Evolutionary conservation across 2,888 invertebrate genomes (phyloP).

Genomic region (Lasioglossum figueresi): DNA sequence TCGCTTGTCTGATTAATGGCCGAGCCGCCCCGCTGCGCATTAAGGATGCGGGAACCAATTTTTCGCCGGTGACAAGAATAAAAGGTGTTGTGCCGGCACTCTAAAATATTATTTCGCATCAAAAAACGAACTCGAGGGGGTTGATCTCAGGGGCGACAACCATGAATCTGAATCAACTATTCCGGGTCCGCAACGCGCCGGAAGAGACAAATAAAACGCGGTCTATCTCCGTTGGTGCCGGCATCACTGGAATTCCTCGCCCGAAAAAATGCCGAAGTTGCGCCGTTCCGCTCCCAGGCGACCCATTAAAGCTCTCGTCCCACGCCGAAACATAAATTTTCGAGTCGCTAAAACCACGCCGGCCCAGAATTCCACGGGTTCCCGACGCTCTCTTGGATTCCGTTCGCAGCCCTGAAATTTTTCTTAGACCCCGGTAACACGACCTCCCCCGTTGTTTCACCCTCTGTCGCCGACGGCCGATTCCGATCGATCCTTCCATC

Average conservation of each 20-base stretch:
- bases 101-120: neutral
- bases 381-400: neutral
- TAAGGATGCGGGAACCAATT: neutral
- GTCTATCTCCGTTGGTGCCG: neutral
- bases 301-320: neutral
- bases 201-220: neutral
- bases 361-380: neutral
- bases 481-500: slow-evolving; percentile 4
- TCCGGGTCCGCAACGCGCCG: neutral
- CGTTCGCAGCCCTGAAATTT: neutral
- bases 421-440: neutral
- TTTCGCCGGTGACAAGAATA: neutral
- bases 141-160: neutral
- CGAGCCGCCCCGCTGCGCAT: neutral
- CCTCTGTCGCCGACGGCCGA: slow-evolving; percentile 12
- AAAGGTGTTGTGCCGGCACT: neutral
- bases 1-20: neutral
- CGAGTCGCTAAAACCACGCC: slow-evolving; percentile 9
- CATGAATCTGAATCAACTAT: slow-evolving; percentile 4
- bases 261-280: slow-evolving; percentile 6
- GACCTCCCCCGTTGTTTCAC: neutral
- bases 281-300: neutral
- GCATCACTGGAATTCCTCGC: neutral
- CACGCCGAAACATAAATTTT: slow-evolving; percentile 3
- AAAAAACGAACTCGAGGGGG: neutral